Conservation (phyloP, 2,888 invertebrate species). For the Aelia acuminata region DNA sequence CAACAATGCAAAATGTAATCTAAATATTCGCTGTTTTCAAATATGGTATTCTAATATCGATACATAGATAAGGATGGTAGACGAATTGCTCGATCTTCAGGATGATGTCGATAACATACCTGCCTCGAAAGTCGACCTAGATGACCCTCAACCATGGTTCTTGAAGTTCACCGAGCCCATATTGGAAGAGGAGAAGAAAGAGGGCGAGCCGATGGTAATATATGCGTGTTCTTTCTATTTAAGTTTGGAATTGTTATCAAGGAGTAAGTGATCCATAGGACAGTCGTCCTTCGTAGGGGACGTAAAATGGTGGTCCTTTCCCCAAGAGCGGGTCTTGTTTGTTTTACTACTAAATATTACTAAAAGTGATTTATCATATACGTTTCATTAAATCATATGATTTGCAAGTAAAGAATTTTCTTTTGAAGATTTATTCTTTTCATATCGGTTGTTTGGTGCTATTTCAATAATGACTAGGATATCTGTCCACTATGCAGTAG, state of each 20-base stretch:
- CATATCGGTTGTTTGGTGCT: too few species aligned
- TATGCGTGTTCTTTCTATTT: not conserved
- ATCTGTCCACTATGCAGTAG: too few species aligned
- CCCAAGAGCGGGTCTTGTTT: too few species aligned
- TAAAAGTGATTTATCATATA: too few species aligned
- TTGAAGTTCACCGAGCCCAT: not conserved
- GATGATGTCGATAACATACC: not conserved
- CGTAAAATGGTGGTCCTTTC: too few species aligned
- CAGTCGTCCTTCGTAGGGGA: too few species aligned
- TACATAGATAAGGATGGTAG: not conserved
- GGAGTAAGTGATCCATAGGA: too few species aligned
- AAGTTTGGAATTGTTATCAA: not conserved
- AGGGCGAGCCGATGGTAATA: not conserved
- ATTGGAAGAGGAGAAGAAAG: not conserved
- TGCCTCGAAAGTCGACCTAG: not conserved
- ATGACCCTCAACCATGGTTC: constrained; percentile 29
- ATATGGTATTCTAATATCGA: not conserved
- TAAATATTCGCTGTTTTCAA: not conserved
- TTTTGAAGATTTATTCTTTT: too few species aligned
- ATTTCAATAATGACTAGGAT: too few species aligned
- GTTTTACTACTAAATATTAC: too few species aligned
- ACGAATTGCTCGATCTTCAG: not conserved
- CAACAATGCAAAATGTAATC: not conserved
- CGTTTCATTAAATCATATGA: too few species aligned
- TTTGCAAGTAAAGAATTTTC: too few species aligned